A percentile compares a stretch with the other conserved stretches of the same genome.
These are phyloP conservation scores for Coecobrya sp. DNA, from an alignment of 2,888 invertebrate species.

Conservation along the genomic window DNA sequence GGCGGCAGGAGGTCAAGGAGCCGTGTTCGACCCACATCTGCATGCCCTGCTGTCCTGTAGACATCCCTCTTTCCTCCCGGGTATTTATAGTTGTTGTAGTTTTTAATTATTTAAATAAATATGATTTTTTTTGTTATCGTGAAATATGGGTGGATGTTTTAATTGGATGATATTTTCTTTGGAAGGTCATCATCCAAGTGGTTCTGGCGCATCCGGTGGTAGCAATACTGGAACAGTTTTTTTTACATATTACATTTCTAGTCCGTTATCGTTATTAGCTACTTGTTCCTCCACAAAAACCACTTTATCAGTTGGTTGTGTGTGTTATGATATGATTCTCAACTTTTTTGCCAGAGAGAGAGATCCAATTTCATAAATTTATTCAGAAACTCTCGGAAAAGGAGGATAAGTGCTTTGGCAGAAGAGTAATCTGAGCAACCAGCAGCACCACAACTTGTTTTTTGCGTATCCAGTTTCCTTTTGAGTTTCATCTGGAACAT, in stretches of 20 bases:
- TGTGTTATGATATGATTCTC: not conserved
- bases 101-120: not conserved
- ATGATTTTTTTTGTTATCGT: not conserved
- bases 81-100: too few species aligned
- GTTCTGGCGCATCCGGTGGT: slow-evolving; percentile 87
- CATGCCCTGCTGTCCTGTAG: slow-evolving; percentile 94
- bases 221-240: too few species aligned
- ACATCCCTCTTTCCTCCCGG: slow-evolving; percentile 94
- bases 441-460: not conserved
- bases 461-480: not conserved
- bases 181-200: slow-evolving; percentile 85
- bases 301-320: not conserved
- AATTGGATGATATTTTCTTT: not conserved
- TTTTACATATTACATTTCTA: not conserved
- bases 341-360: not conserved
- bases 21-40: slow-evolving; percentile 92
- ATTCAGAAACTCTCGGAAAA: not conserved
- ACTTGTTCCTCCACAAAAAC: not conserved
- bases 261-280: not conserved
- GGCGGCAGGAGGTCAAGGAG: slow-evolving; percentile 87
- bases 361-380: slow-evolving; percentile 24
- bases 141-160: too few species aligned
- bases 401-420: not conserved
- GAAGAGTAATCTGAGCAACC: slow-evolving; percentile 14
- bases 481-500: not conserved